A percentile compares a stretch with the other conserved stretches of the same genome.
These are phyloP conservation scores for Temnothorax rugatulus DNA, from an alignment of 2,888 invertebrate genomes.

Conservation along the genomic window DNA sequence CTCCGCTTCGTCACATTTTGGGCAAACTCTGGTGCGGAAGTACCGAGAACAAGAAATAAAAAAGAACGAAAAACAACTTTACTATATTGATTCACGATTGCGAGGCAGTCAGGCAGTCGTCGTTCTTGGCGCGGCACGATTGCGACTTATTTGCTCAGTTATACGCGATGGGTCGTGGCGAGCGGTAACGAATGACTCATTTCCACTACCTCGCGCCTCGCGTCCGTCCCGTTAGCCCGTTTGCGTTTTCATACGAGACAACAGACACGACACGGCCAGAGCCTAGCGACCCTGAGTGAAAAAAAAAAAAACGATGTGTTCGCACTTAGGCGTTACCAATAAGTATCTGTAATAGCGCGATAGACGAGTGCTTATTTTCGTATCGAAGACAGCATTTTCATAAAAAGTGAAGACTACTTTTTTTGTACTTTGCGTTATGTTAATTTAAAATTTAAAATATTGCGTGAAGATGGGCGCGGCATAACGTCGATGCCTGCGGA, in stretches of 20 bases:
- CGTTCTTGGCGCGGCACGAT: conserved; percentile 39
- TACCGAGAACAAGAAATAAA: neutral
- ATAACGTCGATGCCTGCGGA: no score
- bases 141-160: conserved; percentile 48
- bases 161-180: conserved; percentile 32
- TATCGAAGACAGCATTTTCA: neutral
- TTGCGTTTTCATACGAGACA: conserved; percentile 13
- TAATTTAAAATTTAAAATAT: no score
- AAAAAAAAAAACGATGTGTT: neutral
- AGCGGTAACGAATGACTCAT: conserved; percentile 46
- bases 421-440: no score
- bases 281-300: conserved; percentile 25
- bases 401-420: no score
- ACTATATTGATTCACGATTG: conserved; percentile 1
- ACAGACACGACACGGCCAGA: no score
- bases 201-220: conserved; percentile 54
- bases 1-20: neutral
- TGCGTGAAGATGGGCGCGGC: no score
- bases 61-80: neutral
- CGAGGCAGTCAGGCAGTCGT: conserved; percentile 6
- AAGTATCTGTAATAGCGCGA: neutral
- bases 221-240: conserved; percentile 39
- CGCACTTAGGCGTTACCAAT: neutral
- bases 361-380: neutral
- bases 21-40: neutral